Base-by-base conservation (phyloP, 2,797 vertebrate species). In the Menidia menidia region DNA sequence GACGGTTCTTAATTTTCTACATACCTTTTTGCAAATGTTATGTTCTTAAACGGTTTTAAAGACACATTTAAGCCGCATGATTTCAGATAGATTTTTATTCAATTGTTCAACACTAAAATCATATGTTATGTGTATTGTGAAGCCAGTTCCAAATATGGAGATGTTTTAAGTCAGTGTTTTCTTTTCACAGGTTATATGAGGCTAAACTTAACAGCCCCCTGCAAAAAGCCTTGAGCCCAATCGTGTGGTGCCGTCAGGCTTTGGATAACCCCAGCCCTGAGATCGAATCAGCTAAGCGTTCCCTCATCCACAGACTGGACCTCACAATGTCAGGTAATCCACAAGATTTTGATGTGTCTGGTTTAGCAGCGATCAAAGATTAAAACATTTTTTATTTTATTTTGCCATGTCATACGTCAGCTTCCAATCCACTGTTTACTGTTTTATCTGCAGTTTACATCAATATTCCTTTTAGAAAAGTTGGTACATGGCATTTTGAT, bases 251-350 rank as follows among this genome's bases (percentile, higher is more conserved):
- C 92, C 95, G 98, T 72, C 96, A 98, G 82, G 96, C 97, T 68
- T 84, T 99, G 80, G 98, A 99, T 93, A 95, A 97, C 88, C 98
- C 97, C 71, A 97, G 96, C 82, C 97, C 98, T 80, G 97, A 99
- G 64, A 95, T 99, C 91, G 98, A 99, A 91, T 95, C 96, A 75
- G 98, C 97, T 92, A 99, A 98, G 88, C 98, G 97, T 77, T 98
- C 96, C 15, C 95, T 99, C 87, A 95, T 98, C 78, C 97, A 98
- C 92, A 95, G 96, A 73, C 95, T 99, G 88, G 98, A 99, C 84
- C 96, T 98, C 92, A 98, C 96, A 68, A 96, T 99, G 96, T 97
- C 96, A 51, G 96, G 98, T 99, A 93, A 73, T 65, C 48, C 9
- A 6, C 60, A 64, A 13, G 50, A n/a, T 30, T 15, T 12, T 0